Evolutionary conservation across 2,797 vertebrate genomes (phyloP), one percentile per base, ranked within the genome.

Genomic region (Knipowitschia caucasica): DNA sequence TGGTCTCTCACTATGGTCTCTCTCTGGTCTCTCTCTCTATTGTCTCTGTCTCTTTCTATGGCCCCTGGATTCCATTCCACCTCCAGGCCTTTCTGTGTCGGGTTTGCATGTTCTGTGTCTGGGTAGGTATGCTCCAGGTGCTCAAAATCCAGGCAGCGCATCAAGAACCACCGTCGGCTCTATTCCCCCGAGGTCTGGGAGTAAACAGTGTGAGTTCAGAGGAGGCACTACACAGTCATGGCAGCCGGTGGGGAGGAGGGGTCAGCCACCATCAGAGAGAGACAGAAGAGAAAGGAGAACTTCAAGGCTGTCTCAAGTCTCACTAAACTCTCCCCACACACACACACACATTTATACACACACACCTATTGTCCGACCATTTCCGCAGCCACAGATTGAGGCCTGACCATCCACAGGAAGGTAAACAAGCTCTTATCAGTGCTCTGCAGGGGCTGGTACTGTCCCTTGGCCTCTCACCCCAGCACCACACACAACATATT

Each of bases 371-470:
- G 92, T 95, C 92, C 84, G 4, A 24, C 10, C 42, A 70, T 89
- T 93, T 94, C 93, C 92, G 91, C 86, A 56, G 67, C 87, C 74
- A 75, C 77, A 80, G 81, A 72, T 74, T 77, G 89, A 90, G 88
- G 71, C 75, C 90, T 89, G 85, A 89, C 89, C 92, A 93, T 94
- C 91, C 79, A 91, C 91, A 92, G 92, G 92, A 94, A 95, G 91
- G 91, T 92, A 94, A 94, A 94, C 92, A 93, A 90, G 75, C 20
- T 74, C 92, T 94, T 95, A 95, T 95, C 93, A 93, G 92, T 81
- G 71, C 70, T 83, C 80, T 79, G 50, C 93, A 95, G 93, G 85
- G 81, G 84, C 64, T 67, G 56, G 77, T 80, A 84, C 84, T 92
- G 92, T 93, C 92, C 92, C 89, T 88, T 89, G 86, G 80, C 80